Base-by-base conservation (phyloP, 2,797 vertebrate genomes). In the Heliangelus exortis region DNA sequence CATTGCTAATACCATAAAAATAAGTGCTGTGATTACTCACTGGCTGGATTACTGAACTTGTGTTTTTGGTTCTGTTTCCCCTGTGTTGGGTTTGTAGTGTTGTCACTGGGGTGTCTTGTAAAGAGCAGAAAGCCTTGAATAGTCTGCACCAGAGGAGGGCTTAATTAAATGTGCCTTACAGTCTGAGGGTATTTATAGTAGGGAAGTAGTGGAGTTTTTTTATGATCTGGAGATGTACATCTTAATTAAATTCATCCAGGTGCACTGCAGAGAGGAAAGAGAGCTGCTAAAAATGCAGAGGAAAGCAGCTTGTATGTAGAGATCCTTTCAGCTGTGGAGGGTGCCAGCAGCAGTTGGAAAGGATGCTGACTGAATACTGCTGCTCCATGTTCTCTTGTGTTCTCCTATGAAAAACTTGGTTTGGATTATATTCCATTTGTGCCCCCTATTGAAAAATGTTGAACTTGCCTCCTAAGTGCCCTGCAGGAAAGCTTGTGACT, bases 131-230 rank as follows among this genome's bases (percentile, higher is more conserved):
- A 91, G 67, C 55, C 80, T 84, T 72, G 41, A 33, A 13, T 77
- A 61, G 85, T 45, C 59, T 71, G 57, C 67, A 63, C 51, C 78
- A 78, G 66, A 91, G 23, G 58, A 95, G 73, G 10, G 57, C 88
- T 94, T 97, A 94, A 97, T 97, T 96, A 97, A 97, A 96, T 76
- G 48, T 84, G 85, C 84, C 67, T 96, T 96, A 78, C 96, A 87
- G 74, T 92, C 72, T 96, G 91, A 95, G 78, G 72, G 43, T 96
- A 94, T 96, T 97, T 96, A 96, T 84, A 89, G 63, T 18, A 81
- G 73, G 41, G 67, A 96, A 94, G 76, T 66, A 87, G 67, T 77
- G 88, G 91, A 82, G 92, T 91, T 90, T 82, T 45, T 90, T 95
- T 7, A 86, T 94, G 81, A 75, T 93, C 14, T 89, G 61, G 50